Evolutionary conservation across 2,797 vertebrate species (phyloP).

Genomic region (Enteromius mattozi): DNA sequence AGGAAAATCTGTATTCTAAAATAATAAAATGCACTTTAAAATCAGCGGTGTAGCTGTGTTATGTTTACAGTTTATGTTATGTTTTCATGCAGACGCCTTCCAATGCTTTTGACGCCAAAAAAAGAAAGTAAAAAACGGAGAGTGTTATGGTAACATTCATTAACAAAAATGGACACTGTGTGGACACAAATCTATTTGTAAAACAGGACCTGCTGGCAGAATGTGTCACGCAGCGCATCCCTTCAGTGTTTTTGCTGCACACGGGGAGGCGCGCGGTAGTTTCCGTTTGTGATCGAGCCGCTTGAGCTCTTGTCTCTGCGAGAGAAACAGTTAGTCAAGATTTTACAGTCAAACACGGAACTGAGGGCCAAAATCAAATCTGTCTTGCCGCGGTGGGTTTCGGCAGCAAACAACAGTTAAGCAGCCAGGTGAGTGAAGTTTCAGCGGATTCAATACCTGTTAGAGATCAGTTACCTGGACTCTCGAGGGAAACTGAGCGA

Average conservation of each 20-base stretch:
- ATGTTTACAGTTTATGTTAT: neutral
- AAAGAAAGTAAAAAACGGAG: no score
- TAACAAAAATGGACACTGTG: neutral
- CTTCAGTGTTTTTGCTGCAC: neutral
- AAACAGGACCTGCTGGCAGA: no score
- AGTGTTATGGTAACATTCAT: neutral
- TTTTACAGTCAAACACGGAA: conserved; percentile 23
- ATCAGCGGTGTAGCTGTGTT: neutral
- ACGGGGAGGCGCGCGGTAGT: conserved; percentile 20
- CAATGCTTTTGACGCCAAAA: neutral
- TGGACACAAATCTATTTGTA: no score
- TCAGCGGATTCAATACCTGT: conserved; percentile 10
- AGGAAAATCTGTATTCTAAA: conserved; percentile 26
- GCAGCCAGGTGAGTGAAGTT: conserved; percentile 23
- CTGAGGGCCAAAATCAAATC: neutral
- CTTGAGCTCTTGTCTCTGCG: neutral
- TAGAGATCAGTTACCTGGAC: conserved; percentile 35
- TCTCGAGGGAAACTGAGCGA: neutral
- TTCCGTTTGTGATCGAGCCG: conserved; percentile 1
- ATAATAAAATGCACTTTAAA: conserved; percentile 33
- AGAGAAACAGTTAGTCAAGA: neutral
- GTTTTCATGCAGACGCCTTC: neutral
- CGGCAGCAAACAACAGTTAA: neutral
- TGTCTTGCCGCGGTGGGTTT: neutral
- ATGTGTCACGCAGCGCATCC: neutral